Evolutionary conservation across 2,113 vertebrate species (phyloP).

Genomic region (Poicephalus meyeri): DNA sequence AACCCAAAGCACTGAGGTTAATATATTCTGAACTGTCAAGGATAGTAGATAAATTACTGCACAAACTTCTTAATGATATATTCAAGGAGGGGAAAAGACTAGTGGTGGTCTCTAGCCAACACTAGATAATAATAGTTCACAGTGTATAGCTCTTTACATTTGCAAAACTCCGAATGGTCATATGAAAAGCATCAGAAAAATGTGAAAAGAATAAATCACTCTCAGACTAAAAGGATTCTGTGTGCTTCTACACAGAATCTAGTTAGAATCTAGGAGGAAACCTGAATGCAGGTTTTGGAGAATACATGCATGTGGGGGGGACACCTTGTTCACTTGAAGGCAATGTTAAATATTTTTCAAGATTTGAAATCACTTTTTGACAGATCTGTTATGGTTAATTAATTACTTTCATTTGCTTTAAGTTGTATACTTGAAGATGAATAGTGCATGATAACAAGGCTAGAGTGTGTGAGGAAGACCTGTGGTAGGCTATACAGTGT

Average conservation of each 20-base stretch:
- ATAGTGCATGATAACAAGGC: slow-evolving; percentile 72
- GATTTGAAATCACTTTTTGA: slow-evolving; percentile 75
- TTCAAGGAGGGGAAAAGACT: background rate
- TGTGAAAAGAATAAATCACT: background rate
- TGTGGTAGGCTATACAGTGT: slow-evolving; percentile 78
- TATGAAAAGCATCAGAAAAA: slow-evolving; percentile 24
- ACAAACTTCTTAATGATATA: slow-evolving; percentile 3
- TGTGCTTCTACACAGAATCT: slow-evolving; percentile 17
- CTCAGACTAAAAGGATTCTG: slow-evolving; percentile 5
- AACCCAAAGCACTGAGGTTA: background rate
- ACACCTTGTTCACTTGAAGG: slow-evolving; percentile 43
- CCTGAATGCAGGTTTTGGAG: background rate
- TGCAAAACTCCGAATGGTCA: background rate
- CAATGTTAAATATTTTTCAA: slow-evolving; percentile 67
- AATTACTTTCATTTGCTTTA: slow-evolving; percentile 80
- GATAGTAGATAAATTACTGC: background rate
- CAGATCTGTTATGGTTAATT: slow-evolving; percentile 76
- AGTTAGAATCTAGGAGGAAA: background rate
- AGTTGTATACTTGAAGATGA: slow-evolving; percentile 76
- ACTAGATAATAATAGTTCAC: background rate
- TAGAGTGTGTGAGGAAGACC: slow-evolving; percentile 75
- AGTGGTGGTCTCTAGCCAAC: background rate
- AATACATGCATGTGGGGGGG: fast-evolving
- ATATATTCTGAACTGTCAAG: background rate
- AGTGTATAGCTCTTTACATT: background rate